Conservation (phyloP, 2,888 invertebrate genomes). For the Pocota personata region DNA sequence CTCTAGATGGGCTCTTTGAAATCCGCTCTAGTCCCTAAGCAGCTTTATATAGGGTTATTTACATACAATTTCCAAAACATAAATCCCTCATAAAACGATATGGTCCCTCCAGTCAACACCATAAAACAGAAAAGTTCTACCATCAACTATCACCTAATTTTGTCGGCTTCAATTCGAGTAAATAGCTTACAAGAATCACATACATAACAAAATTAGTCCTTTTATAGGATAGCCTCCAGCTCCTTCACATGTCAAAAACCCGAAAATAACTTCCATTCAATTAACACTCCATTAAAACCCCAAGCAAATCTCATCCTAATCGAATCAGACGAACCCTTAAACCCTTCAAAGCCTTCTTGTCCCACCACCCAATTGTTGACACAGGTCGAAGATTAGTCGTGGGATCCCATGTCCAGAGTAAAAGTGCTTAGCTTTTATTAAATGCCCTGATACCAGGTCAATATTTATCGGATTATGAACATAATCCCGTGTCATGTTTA, state of each 20-base stretch:
- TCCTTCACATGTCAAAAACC: neutral
- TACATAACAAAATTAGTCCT: conserved; percentile 33
- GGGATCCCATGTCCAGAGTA: conserved; percentile 36
- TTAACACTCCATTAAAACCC: conserved; percentile 58
- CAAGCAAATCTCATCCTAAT: conserved; percentile 19
- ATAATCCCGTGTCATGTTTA: conserved; percentile 67
- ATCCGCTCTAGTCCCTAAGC: too few species aligned
- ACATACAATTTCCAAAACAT: too few species aligned
- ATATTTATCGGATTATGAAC: conserved; percentile 71
- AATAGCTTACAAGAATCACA: conserved; percentile 29
- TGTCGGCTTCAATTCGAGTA: neutral
- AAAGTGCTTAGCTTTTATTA: conserved; percentile 70
- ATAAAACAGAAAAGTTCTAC: neutral
- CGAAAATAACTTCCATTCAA: conserved; percentile 55
- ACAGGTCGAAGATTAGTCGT: conserved; percentile 45
- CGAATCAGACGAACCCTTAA: conserved; percentile 28
- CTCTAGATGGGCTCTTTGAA: too few species aligned
- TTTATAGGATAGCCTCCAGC: neutral
- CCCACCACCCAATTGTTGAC: conserved; percentile 52
- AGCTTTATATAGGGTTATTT: too few species aligned
- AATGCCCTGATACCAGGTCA: conserved; percentile 67
- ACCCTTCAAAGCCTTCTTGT: conserved; percentile 10
- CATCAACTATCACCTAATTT: neutral
- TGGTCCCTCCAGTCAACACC: neutral
- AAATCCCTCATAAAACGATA: too few species aligned